Evolutionary conservation across 2,888 invertebrate genomes (phyloP).

Genomic region (Mongoloraphidia duomilia): DNA sequence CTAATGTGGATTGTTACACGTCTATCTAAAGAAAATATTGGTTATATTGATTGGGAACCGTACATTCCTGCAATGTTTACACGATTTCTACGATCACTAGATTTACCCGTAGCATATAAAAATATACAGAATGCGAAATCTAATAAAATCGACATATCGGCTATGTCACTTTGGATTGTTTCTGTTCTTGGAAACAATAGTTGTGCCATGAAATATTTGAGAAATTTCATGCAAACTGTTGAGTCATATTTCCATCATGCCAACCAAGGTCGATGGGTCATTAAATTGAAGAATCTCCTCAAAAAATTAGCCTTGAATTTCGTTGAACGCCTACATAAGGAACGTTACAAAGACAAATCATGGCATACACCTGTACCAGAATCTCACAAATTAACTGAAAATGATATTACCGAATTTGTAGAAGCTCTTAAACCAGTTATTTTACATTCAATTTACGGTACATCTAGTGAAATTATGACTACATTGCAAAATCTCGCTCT

Average conservation of each 20-base stretch:
- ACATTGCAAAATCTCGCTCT: slow-evolving; percentile 63
- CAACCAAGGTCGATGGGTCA: slow-evolving; percentile 69
- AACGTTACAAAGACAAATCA: slow-evolving; percentile 43
- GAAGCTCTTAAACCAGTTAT: slow-evolving; percentile 57
- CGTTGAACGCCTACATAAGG: slow-evolving; percentile 41
- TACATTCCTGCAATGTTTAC: slow-evolving; percentile 65
- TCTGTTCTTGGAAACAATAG: slow-evolving; percentile 52
- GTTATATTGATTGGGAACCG: slow-evolving; percentile 78
- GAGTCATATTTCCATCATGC: slow-evolving; percentile 85
- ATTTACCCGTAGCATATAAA: slow-evolving; percentile 65
- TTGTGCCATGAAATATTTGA: slow-evolving; percentile 53
- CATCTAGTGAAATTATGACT: slow-evolving; percentile 41
- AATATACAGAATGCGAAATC: slow-evolving; percentile 42
- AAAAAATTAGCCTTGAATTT: slow-evolving; percentile 53
- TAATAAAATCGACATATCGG: slow-evolving; percentile 32
- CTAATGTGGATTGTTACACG: slow-evolving; percentile 60
- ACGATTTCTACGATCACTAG: slow-evolving; percentile 54
- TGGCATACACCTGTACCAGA: slow-evolving; percentile 61
- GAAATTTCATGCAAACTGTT: slow-evolving; percentile 65
- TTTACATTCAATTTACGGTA: slow-evolving; percentile 19
- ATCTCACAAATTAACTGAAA: slow-evolving; percentile 55
- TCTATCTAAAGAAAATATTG: slow-evolving; percentile 58
- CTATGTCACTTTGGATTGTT: slow-evolving; percentile 44
- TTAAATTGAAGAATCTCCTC: slow-evolving; percentile 49
- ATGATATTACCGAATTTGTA: slow-evolving; percentile 70